phyloP scores from a whole-genome alignment of 1,140 invertebrate genomes.

The Sarcophaga bullata region DNA sequence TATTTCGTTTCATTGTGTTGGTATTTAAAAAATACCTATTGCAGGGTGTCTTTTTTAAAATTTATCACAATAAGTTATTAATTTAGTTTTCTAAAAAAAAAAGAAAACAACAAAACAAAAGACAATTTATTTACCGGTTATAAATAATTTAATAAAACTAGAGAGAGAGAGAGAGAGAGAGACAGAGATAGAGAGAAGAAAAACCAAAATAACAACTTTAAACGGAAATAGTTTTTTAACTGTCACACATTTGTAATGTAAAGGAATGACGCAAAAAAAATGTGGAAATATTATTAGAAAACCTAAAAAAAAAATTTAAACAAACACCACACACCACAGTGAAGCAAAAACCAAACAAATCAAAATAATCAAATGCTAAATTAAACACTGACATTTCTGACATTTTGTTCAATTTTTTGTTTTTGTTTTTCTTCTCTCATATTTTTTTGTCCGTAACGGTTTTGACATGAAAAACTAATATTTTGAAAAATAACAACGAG shows the following conservation, averaged over 20 bases:
- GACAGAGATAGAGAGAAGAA: neutral
- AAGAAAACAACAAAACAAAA: too few relatives aligned
- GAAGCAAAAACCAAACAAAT: slow-evolving; percentile 34
- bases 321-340: slow-evolving; percentile 25
- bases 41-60: neutral
- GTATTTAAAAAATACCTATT: too few relatives aligned
- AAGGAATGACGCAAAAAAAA: neutral
- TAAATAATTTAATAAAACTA: too few relatives aligned
- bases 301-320: neutral
- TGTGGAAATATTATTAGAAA: neutral
- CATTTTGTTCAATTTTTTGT: neutral
- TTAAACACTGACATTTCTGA: slow-evolving; percentile 29
- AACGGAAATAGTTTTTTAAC: slow-evolving; percentile 43
- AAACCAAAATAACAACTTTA: slow-evolving; percentile 5
- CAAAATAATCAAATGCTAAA: slow-evolving; percentile 41
- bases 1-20: too few relatives aligned
- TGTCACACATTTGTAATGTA: slow-evolving; percentile 26
- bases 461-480: too few relatives aligned
- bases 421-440: neutral
- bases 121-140: neutral
- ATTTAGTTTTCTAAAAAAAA: neutral
- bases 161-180: too few relatives aligned
- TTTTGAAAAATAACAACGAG: too few relatives aligned
- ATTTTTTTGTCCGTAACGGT: too few relatives aligned
- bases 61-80: slow-evolving; percentile 1